Base-by-base conservation (phyloP, 2,797 vertebrate genomes). In the Eupleurogrammus muticus region DNA sequence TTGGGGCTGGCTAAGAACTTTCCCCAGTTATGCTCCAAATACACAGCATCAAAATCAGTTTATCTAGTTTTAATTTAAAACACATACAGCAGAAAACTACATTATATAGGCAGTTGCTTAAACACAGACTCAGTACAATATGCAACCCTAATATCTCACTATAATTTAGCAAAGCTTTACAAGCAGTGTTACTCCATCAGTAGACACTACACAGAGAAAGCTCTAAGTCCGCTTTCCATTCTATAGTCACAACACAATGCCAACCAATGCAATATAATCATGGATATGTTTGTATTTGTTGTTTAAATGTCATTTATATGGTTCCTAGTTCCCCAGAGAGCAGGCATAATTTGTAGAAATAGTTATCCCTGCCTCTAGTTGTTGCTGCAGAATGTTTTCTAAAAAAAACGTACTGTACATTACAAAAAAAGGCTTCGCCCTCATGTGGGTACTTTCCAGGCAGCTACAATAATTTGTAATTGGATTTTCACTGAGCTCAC, bases 401-500 rank as follows among this genome's bases (percentile, higher is more conserved):
- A 49, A 59, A 83, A 77, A 77, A 79, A 75, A 69, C 58, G 61
- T 32, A 48, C 47, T 55, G 61, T 32, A 48, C 47, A 40, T 80
- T 66, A 63, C 47, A 72, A 80, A 54, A n/a, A 79, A 80, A 77
- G 42, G 53, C 78, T 67, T 75, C 67, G 55, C 59, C 79, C 77
- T 75, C 63, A 49, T 68, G 80, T 84, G 78, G 73, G 79, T 73
- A 81, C 80, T 84, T 88, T 73, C 82, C 81, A 90, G 66, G 64
- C 72, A 46, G 80, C 79, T 66, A 70, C 66, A 70, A 70, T 89
- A 87, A 91, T 87, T 86, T 69, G 70, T 85, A 65, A 85, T 79
- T 71, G 79, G 80, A 79, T 89, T 92, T 91, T 83, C 66, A 73
- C 75, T 77, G 72, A 75, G 75, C 76, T 85, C 78, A 77, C 64